Percentiles rank a stretch among this genome's conserved stretches.
Evolutionary conservation across 2,113 vertebrate species (phyloP).

Genomic region (Rissa tridactyla): DNA sequence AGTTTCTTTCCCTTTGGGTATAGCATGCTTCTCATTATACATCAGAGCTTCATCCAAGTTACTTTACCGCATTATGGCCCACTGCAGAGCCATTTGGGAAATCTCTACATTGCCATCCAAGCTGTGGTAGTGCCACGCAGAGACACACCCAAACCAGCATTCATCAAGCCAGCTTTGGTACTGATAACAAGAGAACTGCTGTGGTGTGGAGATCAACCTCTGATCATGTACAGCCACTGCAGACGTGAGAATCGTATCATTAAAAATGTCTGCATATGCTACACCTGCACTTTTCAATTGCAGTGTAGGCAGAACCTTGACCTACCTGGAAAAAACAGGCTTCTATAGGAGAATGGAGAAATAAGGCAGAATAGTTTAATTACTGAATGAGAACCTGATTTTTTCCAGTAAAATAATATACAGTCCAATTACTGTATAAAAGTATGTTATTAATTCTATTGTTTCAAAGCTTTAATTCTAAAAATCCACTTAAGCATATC

Average conservation of each 20-base stretch:
- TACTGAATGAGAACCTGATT: background rate
- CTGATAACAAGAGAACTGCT: background rate
- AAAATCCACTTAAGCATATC: background rate
- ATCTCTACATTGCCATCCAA: background rate
- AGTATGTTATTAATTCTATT: background rate
- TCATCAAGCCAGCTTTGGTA: background rate
- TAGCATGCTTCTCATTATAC: background rate
- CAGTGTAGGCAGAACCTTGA: background rate
- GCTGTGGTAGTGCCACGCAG: background rate
- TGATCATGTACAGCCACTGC: background rate
- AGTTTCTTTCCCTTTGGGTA: background rate
- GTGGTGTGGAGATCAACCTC: background rate
- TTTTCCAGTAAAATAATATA: background rate
- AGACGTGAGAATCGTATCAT: background rate
- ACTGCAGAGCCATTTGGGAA: background rate
- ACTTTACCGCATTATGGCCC: background rate
- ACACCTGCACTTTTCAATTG: background rate
- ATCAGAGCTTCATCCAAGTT: background rate
- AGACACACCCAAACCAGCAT: background rate
- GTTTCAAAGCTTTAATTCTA: background rate
- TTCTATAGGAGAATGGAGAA: background rate
- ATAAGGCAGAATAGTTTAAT: background rate
- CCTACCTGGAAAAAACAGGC: background rate
- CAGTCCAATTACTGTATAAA: background rate
- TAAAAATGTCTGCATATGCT: background rate